Conservation (phyloP, 1,140 invertebrate genomes). For the Catajapyx aquilonaris region DNA sequence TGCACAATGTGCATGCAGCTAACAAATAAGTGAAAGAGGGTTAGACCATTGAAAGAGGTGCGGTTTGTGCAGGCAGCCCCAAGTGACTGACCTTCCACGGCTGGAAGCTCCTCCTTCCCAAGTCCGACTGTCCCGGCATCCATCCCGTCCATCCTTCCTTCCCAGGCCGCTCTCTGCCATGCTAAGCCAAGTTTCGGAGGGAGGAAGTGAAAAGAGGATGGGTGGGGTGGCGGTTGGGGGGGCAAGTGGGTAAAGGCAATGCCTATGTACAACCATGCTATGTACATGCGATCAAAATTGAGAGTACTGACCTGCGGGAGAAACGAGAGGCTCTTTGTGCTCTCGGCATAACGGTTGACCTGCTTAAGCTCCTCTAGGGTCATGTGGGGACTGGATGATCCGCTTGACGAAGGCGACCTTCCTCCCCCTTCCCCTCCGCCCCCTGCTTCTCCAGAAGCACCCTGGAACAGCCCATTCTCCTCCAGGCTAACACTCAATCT, state of each 20-base stretch:
- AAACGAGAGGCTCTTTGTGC: conserved; percentile 74
- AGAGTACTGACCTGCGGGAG: conserved; percentile 53
- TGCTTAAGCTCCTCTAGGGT: conserved; percentile 60
- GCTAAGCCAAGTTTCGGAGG: not conserved
- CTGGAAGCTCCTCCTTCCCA: too few species aligned
- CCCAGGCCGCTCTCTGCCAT: not conserved
- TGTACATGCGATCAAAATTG: not conserved
- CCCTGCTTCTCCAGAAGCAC: too few species aligned
- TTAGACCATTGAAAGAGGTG: too few species aligned
- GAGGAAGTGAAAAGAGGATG: not conserved
- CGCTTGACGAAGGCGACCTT: conserved; percentile 15
- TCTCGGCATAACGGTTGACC: conserved; percentile 76
- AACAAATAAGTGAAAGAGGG: too few species aligned
- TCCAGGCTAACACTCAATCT: conserved; percentile 65
- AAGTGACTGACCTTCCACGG: too few species aligned
- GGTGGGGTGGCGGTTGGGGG: not conserved
- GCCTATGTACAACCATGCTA: not conserved
- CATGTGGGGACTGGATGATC: conserved; percentile 30
- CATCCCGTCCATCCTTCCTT: not conserved
- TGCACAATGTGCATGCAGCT: too few species aligned
- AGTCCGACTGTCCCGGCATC: too few species aligned
- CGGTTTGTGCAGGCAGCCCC: too few species aligned
- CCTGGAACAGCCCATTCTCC: conserved; percentile 54
- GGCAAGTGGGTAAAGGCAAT: not conserved
- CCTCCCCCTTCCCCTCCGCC: too few species aligned